Conservation (phyloP, 1,140 invertebrate species). For the Brachionus plicatilis region DNA sequence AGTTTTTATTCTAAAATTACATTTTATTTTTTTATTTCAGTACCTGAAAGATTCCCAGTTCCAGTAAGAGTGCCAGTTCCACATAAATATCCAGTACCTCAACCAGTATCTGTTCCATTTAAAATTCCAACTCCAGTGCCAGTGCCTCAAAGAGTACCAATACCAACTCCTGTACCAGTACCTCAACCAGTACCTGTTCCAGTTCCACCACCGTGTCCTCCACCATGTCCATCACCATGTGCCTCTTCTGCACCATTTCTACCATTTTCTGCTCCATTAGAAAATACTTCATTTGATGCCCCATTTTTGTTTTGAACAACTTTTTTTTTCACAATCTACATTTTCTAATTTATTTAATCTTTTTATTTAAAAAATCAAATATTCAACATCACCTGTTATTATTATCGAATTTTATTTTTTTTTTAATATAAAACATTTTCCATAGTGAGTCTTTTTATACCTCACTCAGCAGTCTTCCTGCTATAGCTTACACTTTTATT, state of each 20-base stretch:
- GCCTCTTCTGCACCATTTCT: background rate
- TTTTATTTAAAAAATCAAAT: no score
- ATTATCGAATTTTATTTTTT: no score
- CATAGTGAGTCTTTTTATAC: no score
- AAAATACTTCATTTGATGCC: background rate
- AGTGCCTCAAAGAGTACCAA: background rate
- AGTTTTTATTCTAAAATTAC: background rate
- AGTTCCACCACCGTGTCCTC: background rate
- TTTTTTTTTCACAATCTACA: no score
- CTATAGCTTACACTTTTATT: no score
- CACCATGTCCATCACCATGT: background rate
- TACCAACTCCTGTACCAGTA: background rate
- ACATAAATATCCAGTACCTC: background rate
- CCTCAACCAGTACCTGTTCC: background rate
- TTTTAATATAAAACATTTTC: no score
- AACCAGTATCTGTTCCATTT: background rate
- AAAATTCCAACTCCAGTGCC: background rate
- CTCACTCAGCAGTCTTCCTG: no score
- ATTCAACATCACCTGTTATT: no score
- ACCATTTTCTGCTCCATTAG: background rate
- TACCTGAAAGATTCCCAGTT: background rate
- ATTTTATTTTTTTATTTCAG: background rate
- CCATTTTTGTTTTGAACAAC: background rate
- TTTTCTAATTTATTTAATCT: no score
- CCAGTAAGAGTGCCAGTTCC: background rate